A percentile compares a stretch with the other conserved stretches of the same genome.
phyloP scores from a whole-genome alignment of 2,113 vertebrate genomes.

The Pelobates fuscus region DNA sequence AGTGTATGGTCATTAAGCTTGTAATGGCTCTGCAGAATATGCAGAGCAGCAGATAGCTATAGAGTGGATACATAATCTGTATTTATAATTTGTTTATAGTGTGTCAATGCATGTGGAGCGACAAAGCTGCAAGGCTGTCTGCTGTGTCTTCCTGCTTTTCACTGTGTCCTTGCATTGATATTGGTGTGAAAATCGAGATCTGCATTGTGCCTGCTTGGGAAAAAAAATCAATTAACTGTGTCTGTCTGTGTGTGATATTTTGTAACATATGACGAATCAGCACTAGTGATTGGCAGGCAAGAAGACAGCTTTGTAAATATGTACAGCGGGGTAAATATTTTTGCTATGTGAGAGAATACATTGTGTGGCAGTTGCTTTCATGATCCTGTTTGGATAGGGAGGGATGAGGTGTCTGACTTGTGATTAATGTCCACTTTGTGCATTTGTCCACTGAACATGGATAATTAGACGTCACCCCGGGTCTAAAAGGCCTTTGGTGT shows the following conservation, averaged over 20 bases:
- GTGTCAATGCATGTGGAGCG: not conserved
- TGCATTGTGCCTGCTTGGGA: slow-evolving; percentile 1
- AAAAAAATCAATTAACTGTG: slow-evolving; percentile 12
- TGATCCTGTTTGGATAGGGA: too few relatives aligned
- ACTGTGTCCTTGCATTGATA: not conserved
- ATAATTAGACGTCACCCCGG: too few relatives aligned
- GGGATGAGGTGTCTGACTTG: too few relatives aligned
- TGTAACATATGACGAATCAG: slow-evolving; percentile 21
- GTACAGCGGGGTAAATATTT: not conserved
- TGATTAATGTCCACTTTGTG: too few relatives aligned
- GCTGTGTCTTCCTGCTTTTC: not conserved
- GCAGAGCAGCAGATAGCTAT: not conserved
- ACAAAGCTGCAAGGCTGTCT: not conserved
- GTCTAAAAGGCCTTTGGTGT: too few relatives aligned
- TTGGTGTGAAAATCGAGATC: slow-evolving; percentile 40
- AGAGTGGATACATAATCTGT: not conserved
- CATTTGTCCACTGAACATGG: too few relatives aligned
- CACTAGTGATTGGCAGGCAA: not conserved
- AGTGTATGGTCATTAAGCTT: slow-evolving; percentile 19
- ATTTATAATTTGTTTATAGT: not conserved
- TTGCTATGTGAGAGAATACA: too few relatives aligned
- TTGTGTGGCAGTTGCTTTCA: too few relatives aligned
- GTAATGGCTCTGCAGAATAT: not conserved
- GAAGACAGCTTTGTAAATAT: not conserved
- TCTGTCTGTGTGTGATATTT: slow-evolving; percentile 25